Base-by-base conservation (phyloP, 2,113 vertebrate genomes). In the Tachuris rubrigastra region DNA sequence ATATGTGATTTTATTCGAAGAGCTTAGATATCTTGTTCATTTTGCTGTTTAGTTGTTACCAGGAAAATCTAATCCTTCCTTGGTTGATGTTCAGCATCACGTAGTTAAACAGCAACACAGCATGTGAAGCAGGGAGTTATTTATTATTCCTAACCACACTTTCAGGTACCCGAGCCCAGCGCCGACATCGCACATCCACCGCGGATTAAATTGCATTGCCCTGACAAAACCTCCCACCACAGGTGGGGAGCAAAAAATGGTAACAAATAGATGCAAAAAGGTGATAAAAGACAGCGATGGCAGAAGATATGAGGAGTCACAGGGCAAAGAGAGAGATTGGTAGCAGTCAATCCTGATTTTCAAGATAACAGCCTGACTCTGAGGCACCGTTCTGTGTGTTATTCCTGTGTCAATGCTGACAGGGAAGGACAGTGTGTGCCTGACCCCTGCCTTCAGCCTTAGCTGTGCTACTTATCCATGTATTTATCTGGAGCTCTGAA, bases 31-130 rank as follows among this genome's bases (percentile, higher is more conserved):
- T 89, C 77, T 62, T 76, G 72, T 66, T 88, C 53, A 79, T 72
- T 96, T 92, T 85, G 53, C 74, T 94, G n/a, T 89, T 88, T 87
- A 73, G 63, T 52, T 84, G 14, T 90, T 93, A 90, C 37, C 46
- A 66, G 76, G 73, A 20, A 72, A 66, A n/a, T 46, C 66, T 85
- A 92, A 92, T 92, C 73, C 77, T 72, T 9, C 68, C 75, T 6
- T 92, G 56, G 84, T 4, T 75, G 88, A 39, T 80, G 69, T 33
- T 90, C 44, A 72, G 90, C 1, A 0, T 75, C 93, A 84, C 2
- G 0, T 3, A 88, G 87, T 67, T 85, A 52, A 85, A 33, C 60
- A 75, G 65, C 1, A 6, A 60, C 8, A 3, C 23, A 25, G 79
- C 92, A 39, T 55, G 22, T 49, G 84, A 49, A 78, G 82, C 39